These are phyloP conservation scores for Poeciliopsis turrubarensis DNA, from an alignment of 2,113 vertebrate genomes.

Conservation along the genomic window DNA sequence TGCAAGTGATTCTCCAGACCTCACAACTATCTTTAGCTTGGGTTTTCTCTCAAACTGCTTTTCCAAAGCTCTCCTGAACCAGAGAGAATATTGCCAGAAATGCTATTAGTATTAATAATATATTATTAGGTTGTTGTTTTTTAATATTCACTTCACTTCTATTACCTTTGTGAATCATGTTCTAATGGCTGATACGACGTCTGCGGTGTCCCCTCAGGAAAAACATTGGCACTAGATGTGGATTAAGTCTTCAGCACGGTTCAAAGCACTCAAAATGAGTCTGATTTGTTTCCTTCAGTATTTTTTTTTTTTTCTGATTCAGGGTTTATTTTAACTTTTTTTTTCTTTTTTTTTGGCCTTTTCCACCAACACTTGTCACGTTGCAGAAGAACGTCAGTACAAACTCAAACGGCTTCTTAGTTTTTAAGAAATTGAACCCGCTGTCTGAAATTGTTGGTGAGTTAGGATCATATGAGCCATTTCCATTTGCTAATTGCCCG, in stretches of 20 bases:
- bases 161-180: constrained; percentile 34
- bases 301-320: constrained; percentile 26
- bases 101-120: background rate
- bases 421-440: constrained; percentile 49
- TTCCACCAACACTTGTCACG: constrained; percentile 58
- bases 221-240: constrained; percentile 31
- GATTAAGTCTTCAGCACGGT: constrained; percentile 12
- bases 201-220: constrained; percentile 29
- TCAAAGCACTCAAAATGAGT: constrained; percentile 49
- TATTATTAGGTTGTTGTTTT: constrained; percentile 12
- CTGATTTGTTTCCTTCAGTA: constrained; percentile 37
- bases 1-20: constrained; percentile 47
- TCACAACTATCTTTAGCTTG: constrained; percentile 33
- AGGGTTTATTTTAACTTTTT: background rate
- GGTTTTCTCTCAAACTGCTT: constrained; percentile 1
- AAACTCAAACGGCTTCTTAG: constrained; percentile 50
- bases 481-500: background rate
- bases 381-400: constrained; percentile 59
- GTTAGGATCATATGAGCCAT: background rate
- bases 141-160: background rate
- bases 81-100: background rate
- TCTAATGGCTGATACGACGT: constrained; percentile 11
- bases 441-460: background rate
- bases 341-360: constrained; percentile 23
- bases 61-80: background rate